Conservation (phyloP, 2,888 invertebrate species). For the Diabrotica balteata region DNA sequence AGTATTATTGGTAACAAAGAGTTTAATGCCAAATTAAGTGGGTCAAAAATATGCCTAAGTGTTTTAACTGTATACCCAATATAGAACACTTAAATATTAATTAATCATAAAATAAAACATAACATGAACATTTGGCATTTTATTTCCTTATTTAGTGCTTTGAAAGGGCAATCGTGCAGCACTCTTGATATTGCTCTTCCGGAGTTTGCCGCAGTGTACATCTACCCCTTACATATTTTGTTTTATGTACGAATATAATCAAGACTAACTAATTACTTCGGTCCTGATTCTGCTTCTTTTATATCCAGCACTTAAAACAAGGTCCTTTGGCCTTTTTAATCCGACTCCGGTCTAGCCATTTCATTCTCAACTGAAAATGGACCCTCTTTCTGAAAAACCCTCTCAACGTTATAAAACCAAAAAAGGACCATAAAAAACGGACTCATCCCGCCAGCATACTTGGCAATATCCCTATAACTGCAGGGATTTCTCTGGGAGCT, state of each 20-base stretch:
- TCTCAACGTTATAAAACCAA: constrained; percentile 22
- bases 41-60: no score
- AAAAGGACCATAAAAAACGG: constrained; percentile 17
- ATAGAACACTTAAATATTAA: no score
- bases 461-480: constrained; percentile 7
- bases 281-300: constrained; percentile 2
- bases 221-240: no score
- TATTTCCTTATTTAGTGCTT: no score
- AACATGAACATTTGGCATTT: no score
- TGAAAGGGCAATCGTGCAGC: no score
- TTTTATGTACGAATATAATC: not conserved
- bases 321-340: constrained; percentile 6
- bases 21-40: no score
- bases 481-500: constrained; percentile 4
- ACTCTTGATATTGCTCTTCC: no score
- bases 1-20: no score
- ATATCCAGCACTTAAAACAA: not conserved
- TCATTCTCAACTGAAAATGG: constrained; percentile 6
- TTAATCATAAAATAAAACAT: no score
- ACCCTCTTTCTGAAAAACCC: not conserved
- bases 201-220: no score
- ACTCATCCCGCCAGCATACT: constrained; percentile 1
- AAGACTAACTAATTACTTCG: not conserved
- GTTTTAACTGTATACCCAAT: no score
- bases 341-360: constrained; percentile 1